These are phyloP conservation scores for Antennarius striatus DNA, from an alignment of 2,113 vertebrate species.

Conservation along the genomic window DNA sequence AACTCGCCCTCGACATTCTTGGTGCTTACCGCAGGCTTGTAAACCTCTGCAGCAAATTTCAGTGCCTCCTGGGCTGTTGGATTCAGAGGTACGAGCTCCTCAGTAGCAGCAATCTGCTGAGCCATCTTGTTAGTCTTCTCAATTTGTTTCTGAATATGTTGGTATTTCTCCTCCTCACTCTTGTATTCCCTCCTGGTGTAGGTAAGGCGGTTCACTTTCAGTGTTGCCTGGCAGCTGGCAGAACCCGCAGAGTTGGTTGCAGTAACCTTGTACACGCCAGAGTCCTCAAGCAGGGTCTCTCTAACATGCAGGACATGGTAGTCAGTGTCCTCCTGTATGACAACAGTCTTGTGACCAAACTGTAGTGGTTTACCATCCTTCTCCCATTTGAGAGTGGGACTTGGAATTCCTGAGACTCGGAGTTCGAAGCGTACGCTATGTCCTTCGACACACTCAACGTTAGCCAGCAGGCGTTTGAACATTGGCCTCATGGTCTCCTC, in stretches of 20 bases:
- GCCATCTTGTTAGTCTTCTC: constrained; percentile 97
- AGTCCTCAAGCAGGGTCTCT: constrained; percentile 93
- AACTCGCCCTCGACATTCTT: constrained; percentile 95
- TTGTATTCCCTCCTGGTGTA: constrained; percentile 93
- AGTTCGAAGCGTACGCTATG: constrained; percentile 92
- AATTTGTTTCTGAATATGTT: constrained; percentile 89
- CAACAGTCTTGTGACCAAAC: constrained; percentile 87
- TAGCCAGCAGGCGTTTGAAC: constrained; percentile 96
- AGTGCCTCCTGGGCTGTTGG: constrained; percentile 93
- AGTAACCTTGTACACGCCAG: constrained; percentile 93
- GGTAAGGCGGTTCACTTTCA: constrained; percentile 91
- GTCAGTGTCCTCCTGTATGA: constrained; percentile 90
- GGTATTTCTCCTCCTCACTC: constrained; percentile 87
- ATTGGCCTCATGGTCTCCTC: constrained; percentile 93
- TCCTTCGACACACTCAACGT: constrained; percentile 92
- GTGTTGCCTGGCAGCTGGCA: constrained; percentile 90
- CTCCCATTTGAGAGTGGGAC: constrained; percentile 88
- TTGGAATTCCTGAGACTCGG: constrained; percentile 90
- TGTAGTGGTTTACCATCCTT: constrained; percentile 91
- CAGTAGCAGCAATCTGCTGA: constrained; percentile 86
- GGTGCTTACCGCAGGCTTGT: constrained; percentile 95
- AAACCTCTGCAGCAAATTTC: constrained; percentile 91
- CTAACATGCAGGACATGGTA: constrained; percentile 91
- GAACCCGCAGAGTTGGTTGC: constrained; percentile 93
- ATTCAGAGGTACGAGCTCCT: constrained; percentile 86